Evolutionary conservation across 1,140 invertebrate species (phyloP).

Genomic region (Papilio polytes): DNA sequence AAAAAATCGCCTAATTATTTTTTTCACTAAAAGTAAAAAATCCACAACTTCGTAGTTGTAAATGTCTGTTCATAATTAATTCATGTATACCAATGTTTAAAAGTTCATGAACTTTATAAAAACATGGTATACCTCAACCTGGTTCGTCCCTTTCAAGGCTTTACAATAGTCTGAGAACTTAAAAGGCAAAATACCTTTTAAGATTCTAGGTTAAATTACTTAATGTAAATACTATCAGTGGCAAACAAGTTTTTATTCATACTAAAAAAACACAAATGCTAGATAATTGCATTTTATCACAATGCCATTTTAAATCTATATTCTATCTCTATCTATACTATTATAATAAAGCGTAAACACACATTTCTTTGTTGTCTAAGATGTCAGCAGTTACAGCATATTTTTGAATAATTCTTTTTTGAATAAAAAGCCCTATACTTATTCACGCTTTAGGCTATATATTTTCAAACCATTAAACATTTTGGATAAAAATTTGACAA

Average conservation of each 20-base stretch:
- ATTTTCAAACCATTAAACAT: too few relatives aligned
- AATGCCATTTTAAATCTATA: neutral
- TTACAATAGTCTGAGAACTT: neutral
- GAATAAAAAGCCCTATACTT: too few relatives aligned
- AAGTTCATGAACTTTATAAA: neutral
- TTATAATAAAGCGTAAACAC: too few relatives aligned
- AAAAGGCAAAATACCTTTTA: conserved; percentile 9
- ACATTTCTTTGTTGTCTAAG: too few relatives aligned
- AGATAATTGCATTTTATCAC: neutral
- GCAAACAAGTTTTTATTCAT: neutral
- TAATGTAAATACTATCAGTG: neutral
- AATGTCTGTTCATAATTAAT: neutral
- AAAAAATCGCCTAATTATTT: neutral
- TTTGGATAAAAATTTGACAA: too few relatives aligned
- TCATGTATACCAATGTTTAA: neutral
- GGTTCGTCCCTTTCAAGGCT: conserved; percentile 7
- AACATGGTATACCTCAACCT: neutral
- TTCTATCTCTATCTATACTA: too few relatives aligned
- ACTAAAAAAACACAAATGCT: neutral
- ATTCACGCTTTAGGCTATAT: too few relatives aligned
- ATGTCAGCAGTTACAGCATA: too few relatives aligned
- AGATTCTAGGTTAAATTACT: conserved; percentile 23
- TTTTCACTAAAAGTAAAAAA: neutral
- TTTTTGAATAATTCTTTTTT: too few relatives aligned
- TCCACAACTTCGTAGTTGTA: neutral